phyloP scores from a whole-genome alignment of 2,888 invertebrate genomes.

The Eurytoma adleriae region DNA sequence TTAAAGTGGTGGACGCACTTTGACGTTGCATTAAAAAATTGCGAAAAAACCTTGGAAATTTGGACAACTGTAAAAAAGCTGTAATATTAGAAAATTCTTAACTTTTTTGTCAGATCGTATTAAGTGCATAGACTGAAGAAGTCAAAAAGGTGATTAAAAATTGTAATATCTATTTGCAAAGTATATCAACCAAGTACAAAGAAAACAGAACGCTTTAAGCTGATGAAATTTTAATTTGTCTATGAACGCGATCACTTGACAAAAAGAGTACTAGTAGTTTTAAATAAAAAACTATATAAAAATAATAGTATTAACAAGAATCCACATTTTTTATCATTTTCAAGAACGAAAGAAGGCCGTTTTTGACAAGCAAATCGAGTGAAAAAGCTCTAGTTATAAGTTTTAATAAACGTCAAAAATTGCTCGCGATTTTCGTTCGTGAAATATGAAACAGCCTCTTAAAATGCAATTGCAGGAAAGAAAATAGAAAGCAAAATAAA shows the following conservation, averaged over 20 bases:
- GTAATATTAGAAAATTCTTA: neutral
- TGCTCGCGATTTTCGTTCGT: too few relatives aligned
- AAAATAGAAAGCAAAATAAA: neutral
- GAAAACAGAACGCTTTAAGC: neutral
- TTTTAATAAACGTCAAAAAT: too few relatives aligned
- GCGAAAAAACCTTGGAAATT: conserved; percentile 20
- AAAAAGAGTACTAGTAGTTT: conserved; percentile 27
- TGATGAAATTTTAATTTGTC: neutral
- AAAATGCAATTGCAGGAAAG: neutral
- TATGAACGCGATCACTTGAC: neutral
- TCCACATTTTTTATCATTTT: conserved; percentile 11
- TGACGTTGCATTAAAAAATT: conserved; percentile 7
- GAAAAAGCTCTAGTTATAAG: neutral
- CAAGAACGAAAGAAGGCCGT: neutral
- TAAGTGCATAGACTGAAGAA: neutral
- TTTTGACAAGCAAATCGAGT: neutral
- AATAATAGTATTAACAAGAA: neutral
- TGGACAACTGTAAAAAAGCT: conserved; percentile 32
- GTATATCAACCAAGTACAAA: neutral
- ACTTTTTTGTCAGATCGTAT: neutral
- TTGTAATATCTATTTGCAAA: neutral
- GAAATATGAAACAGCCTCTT: conserved; percentile 3
- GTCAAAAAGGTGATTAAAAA: neutral
- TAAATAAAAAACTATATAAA: conserved; percentile 12
- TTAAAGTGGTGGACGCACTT: conserved; percentile 17